Evolutionary conservation across 2,113 vertebrate genomes (phyloP), one percentile per base, ranked within the genome.

Genomic region (Phylloscopus whistleri): DNA sequence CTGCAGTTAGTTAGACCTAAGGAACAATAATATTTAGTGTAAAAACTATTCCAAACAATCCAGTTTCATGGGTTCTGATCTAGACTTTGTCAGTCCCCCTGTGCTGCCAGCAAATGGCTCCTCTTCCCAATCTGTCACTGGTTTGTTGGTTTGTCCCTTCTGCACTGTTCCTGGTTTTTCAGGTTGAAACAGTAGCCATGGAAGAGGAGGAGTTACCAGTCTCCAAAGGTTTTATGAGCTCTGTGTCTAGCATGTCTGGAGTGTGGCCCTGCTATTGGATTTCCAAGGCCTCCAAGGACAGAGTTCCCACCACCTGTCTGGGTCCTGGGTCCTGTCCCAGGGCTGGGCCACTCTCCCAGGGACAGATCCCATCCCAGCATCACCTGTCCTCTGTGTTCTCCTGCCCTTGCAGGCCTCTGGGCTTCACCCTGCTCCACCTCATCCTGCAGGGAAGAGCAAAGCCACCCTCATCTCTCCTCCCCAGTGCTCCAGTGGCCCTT

Each of bases 1-100:
- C 31, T 73, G 22, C 13, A 80, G 43, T 78, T 51, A 51, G 18
- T 69, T 69, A 87, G 37, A 73, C 24, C 52, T 79, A 41, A 85
- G 31, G 26, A 82, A 49, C 28, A 56, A 31, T 26, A 60, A 60
- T n/a, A 64, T 64, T 60, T 90, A 49, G 62, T 43, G 28, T 52
- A 60, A 82, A 89, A 84, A 60, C 41, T 33, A 39, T 68, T 93
- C 63, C 70, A 89, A 59, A 63, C 21, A 78, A 62, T 72, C 53
- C 33, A 16, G 20, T 58, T 68, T 79, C n/a, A 69, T 53, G 53
- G 46, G 14, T 69, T 90, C 37, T 73, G 37, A 49, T 72, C 53
- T 59, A 48, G 82, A 48, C 9, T 55, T 79, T 31, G 13, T 52
- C 4, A 4, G 27, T 49, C 7, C 8, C 15, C 24, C 44, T 19